phyloP scores from a whole-genome alignment of 2,888 invertebrate species.

The Halictus ligatus region DNA sequence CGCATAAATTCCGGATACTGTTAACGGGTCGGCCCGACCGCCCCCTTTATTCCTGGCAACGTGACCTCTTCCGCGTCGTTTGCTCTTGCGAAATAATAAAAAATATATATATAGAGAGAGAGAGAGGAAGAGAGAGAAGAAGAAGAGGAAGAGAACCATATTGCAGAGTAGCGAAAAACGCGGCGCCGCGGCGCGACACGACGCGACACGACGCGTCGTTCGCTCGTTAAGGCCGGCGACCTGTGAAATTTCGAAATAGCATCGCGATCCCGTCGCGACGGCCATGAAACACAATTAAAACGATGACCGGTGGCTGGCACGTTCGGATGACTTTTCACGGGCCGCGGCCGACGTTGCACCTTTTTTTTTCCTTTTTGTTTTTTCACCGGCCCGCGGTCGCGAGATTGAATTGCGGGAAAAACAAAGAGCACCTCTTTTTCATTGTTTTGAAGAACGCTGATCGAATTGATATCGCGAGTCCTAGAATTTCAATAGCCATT shows the following conservation, averaged over 20 bases:
- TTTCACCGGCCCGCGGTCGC: not conserved
- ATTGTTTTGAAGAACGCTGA: not conserved
- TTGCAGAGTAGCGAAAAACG: conserved; percentile 20
- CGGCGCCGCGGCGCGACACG: conserved; percentile 26
- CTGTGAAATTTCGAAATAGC: conserved; percentile 39
- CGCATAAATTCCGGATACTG: conserved; percentile 66
- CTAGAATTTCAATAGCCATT: not conserved
- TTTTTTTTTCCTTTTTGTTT: not conserved
- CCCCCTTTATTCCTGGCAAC: conserved; percentile 28
- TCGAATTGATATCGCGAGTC: not conserved
- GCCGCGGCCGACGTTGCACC: not conserved
- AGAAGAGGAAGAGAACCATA: conserved; percentile 7
- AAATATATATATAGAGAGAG: not conserved
- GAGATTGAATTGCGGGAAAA: not conserved
- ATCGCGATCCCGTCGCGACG: conserved; percentile 11
- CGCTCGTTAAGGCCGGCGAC: conserved; percentile 46
- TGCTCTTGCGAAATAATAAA: not conserved
- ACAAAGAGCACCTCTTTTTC: not conserved
- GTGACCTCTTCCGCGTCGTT: not conserved
- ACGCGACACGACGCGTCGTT: conserved; percentile 24
- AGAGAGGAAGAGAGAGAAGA: not conserved
- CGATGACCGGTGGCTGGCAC: not conserved
- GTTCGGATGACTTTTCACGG: not conserved
- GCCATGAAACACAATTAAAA: conserved; percentile 28
- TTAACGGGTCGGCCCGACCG: conserved; percentile 51